Conservation (phyloP, 2,113 vertebrate species). For the Hemichromis elongatus region DNA sequence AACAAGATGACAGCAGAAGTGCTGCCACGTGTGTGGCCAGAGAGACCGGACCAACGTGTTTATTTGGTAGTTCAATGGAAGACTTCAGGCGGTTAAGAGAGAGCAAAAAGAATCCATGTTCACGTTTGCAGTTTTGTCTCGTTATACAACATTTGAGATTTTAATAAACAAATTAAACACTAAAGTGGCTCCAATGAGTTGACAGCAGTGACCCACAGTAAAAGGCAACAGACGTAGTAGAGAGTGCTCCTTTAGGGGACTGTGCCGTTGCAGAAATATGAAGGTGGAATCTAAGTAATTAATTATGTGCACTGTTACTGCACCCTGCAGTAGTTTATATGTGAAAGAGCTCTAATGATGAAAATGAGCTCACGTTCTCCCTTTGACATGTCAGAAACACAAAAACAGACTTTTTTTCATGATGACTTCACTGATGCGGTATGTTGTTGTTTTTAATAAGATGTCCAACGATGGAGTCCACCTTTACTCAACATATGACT, state of each 20-base stretch:
- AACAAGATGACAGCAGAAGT: neutral
- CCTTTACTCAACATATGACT: slow-evolving; percentile 27
- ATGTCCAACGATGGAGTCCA: neutral
- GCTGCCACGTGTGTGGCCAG: neutral
- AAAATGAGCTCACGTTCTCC: neutral
- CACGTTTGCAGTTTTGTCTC: neutral
- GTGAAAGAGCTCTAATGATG: neutral
- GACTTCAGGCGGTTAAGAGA: fast-evolving
- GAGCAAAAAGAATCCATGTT: no score
- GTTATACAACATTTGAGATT: neutral
- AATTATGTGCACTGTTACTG: neutral
- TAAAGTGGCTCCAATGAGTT: no score
- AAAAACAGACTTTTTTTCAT: neutral
- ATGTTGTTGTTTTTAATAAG: slow-evolving; percentile 38
- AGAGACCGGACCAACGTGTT: neutral
- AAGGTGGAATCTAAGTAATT: neutral
- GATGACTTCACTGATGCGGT: slow-evolving; percentile 14
- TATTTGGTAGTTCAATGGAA: neutral
- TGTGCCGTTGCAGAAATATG: neutral
- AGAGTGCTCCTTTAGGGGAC: no score
- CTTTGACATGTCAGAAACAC: neutral
- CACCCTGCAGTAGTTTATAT: neutral
- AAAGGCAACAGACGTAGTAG: neutral
- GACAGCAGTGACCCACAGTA: neutral
- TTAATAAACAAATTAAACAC: no score